These are phyloP conservation scores for Ascaphus truei DNA, from an alignment of 2,113 vertebrate genomes.

Conservation along the genomic window DNA sequence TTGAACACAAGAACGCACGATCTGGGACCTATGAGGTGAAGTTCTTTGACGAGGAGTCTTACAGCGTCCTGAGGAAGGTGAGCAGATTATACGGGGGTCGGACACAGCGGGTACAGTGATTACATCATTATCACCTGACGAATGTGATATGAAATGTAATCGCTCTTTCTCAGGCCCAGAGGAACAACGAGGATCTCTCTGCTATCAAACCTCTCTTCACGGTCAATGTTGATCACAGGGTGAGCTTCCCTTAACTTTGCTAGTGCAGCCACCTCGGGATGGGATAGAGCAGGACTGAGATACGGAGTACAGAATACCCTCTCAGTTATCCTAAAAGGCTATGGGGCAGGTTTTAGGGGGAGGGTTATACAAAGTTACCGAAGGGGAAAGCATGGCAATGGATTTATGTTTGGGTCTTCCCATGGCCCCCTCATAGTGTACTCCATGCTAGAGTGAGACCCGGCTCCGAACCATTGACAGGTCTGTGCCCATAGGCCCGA, in stretches of 20 bases:
- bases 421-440: constrained; percentile 7
- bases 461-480: constrained; percentile 24
- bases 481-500: background rate
- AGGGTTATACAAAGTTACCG: too few relatives aligned
- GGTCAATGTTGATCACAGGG: constrained; percentile 83
- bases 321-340: too few relatives aligned
- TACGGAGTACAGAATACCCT: too few relatives aligned
- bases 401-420: background rate
- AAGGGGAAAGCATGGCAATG: background rate
- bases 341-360: too few relatives aligned
- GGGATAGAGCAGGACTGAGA: too few relatives aligned
- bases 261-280: too few relatives aligned
- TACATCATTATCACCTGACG: too few relatives aligned
- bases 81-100: too few relatives aligned
- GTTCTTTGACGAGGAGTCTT: constrained; percentile 90
- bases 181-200: constrained; percentile 83
- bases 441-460: background rate
- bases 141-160: too few relatives aligned
- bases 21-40: constrained; percentile 86
- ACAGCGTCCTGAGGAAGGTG: constrained; percentile 80
- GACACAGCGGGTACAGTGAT: too few relatives aligned
- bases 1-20: constrained; percentile 79
- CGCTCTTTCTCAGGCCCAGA: constrained; percentile 70
- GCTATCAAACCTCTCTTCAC: constrained; percentile 80
- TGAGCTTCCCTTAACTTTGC: constrained; percentile 56